Base-by-base conservation (phyloP, 92 coral and sea anemone genomes). In the Galaxea fascicularis region DNA sequence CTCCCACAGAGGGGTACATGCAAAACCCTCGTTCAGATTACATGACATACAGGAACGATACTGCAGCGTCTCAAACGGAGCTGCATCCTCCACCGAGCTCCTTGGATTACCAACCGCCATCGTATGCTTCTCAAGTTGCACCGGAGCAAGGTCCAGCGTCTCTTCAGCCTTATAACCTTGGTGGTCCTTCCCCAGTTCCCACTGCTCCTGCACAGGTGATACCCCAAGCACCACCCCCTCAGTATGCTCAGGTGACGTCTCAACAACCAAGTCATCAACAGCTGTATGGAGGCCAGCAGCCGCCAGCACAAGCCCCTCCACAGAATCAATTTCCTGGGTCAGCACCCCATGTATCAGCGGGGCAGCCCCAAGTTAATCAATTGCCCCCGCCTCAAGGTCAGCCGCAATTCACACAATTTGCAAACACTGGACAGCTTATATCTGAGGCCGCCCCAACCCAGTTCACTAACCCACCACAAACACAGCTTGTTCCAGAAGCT, bases 61-160 rank as follows among this genome's bases (percentile, higher is more conserved):
- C 74, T 10, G 24, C 80, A 44, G 84, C 85, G 45, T 74, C 88
- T 56, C 92, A 84, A 52, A 81, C 76, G 10, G 85, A 79, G 4
- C 15, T 58, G 25, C 82, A 39, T 8, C 49, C 83, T 65, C 73
- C 45, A 73, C 84, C 84, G 20, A 66, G 51, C 18, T 79, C 84
- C n/a, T 30, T 65, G 18, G 93, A 86, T 44, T 89, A 82, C 56
- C 86, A 81, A 44, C 92, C 79, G 14, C 92, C 87, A 13, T 78
- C 91, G 28, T 86, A 93, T 73, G 86, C 76, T 68, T 88, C 92
- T 60, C 87, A 90, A 69, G 78, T 90, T 52, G 90, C 71, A n/a
- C 88, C 83, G 3, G 85, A 87, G 10, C 77, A 83, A 3, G 91
- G 89, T 15, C 89, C 94, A 65, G 69, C 92, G 1, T 87, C 89